phyloP scores from a whole-genome alignment of 1,140 invertebrate genomes.

The Penaeus vannamei region DNA sequence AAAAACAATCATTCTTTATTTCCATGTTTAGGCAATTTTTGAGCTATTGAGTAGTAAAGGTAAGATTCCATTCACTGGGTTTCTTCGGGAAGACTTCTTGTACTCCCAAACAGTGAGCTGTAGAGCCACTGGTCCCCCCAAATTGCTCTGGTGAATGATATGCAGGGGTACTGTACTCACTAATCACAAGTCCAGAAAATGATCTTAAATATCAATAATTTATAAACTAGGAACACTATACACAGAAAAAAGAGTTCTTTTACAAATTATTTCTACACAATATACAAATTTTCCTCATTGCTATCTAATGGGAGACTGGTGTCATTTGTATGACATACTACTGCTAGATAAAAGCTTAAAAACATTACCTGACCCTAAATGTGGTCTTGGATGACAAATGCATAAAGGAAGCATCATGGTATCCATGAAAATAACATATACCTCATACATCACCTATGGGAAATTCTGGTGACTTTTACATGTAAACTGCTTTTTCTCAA shows the following conservation, averaged over 20 bases:
- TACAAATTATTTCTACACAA: slow-evolving; percentile 59
- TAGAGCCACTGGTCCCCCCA: slow-evolving; percentile 53
- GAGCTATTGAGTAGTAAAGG: no score
- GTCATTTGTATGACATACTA: slow-evolving; percentile 50
- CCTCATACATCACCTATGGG: slow-evolving; percentile 47
- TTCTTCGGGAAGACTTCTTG: slow-evolving; percentile 35
- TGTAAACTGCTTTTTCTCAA: slow-evolving; percentile 30
- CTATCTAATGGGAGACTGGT: slow-evolving; percentile 63
- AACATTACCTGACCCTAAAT: slow-evolving; percentile 49
- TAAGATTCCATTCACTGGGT: neutral
- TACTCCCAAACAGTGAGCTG: slow-evolving; percentile 17
- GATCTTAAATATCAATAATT: slow-evolving; percentile 37
- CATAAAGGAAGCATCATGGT: slow-evolving; percentile 60
- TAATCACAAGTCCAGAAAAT: slow-evolving; percentile 49
- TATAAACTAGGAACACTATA: slow-evolving; percentile 61
- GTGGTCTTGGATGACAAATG: slow-evolving; percentile 57
- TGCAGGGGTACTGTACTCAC: slow-evolving; percentile 52
- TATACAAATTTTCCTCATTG: slow-evolving; percentile 61
- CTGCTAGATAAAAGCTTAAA: slow-evolving; percentile 61
- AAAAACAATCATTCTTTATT: no score
- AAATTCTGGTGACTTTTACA: slow-evolving; percentile 46
- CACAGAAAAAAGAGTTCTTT: slow-evolving; percentile 56
- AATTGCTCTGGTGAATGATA: slow-evolving; percentile 51
- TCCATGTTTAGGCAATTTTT: neutral
- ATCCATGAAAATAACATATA: slow-evolving; percentile 55